A percentile compares a stretch with the other conserved stretches of the same genome.
phyloP scores from a whole-genome alignment of 2,888 invertebrate genomes.

The Aradus depressus region DNA sequence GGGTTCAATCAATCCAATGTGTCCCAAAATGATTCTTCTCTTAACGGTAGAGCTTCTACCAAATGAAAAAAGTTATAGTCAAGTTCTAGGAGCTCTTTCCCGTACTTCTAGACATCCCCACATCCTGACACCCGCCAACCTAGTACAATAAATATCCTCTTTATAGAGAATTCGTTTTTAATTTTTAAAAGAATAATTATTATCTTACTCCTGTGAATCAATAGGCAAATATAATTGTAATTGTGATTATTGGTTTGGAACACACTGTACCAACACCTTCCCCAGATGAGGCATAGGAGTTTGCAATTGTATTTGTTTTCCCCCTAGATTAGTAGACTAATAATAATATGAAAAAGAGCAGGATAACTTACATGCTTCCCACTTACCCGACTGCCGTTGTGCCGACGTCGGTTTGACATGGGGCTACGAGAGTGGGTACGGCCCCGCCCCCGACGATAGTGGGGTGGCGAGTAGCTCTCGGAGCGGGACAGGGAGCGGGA shows the following conservation, averaged over 20 bases:
- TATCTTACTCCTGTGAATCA: too few relatives aligned
- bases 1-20: too few relatives aligned
- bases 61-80: not conserved
- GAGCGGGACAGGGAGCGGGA: conserved; percentile 24
- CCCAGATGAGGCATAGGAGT: too few relatives aligned
- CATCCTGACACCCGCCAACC: too few relatives aligned
- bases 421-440: conserved; percentile 61
- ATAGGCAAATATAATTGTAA: too few relatives aligned
- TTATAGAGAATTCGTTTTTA: too few relatives aligned
- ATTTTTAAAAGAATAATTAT: too few relatives aligned
- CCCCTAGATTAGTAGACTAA: too few relatives aligned
- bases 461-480: conserved; percentile 26
- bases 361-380: not conserved
- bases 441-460: conserved; percentile 40
- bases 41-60: not conserved
- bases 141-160: too few relatives aligned
- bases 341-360: not conserved
- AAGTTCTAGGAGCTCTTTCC: not conserved
- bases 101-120: too few relatives aligned
- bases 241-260: not conserved
- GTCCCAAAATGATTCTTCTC: conserved; percentile 18
- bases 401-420: conserved; percentile 68
- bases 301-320: too few relatives aligned
- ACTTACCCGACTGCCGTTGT: conserved; percentile 60
- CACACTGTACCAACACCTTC: not conserved